Evolutionary conservation across 2,797 vertebrate genomes (phyloP).

Genomic region (Pristis pectinata): DNA sequence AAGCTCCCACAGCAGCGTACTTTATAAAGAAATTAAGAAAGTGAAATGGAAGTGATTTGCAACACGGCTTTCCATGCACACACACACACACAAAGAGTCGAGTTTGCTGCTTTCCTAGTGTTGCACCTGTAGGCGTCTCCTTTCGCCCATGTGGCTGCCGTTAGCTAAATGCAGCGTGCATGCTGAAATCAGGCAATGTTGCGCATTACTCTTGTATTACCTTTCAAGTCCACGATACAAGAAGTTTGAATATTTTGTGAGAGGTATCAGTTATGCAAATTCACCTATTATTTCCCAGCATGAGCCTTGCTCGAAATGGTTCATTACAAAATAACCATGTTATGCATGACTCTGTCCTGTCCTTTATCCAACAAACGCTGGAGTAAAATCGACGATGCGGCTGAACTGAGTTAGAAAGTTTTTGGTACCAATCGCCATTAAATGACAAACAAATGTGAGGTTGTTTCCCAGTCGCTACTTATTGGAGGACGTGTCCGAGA

Average conservation of each 20-base stretch:
- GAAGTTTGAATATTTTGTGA: not conserved
- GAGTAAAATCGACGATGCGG: not conserved
- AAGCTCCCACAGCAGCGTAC: too few species aligned
- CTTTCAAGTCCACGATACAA: not conserved
- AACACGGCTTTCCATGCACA: too few species aligned
- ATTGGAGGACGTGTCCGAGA: not conserved
- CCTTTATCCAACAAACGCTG: not conserved
- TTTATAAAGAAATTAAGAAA: not conserved
- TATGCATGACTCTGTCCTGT: too few species aligned
- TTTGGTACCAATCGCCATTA: not conserved
- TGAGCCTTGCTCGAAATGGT: not conserved
- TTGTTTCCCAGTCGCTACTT: not conserved
- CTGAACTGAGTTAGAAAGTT: not conserved
- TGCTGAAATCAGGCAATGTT: not conserved
- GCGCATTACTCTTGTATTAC: too few species aligned
- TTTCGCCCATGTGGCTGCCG: not conserved
- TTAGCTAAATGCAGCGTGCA: not conserved
- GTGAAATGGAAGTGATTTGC: not conserved
- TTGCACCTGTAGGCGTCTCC: conserved; percentile 29
- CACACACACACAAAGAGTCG: not conserved
- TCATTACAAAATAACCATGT: not conserved
- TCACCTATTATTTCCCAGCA: not conserved
- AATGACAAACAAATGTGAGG: not conserved
- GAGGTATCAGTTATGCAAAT: not conserved
- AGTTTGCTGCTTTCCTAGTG: not conserved